Evolutionary conservation across 2,113 vertebrate species (phyloP).

Genomic region (Bucco capensis): DNA sequence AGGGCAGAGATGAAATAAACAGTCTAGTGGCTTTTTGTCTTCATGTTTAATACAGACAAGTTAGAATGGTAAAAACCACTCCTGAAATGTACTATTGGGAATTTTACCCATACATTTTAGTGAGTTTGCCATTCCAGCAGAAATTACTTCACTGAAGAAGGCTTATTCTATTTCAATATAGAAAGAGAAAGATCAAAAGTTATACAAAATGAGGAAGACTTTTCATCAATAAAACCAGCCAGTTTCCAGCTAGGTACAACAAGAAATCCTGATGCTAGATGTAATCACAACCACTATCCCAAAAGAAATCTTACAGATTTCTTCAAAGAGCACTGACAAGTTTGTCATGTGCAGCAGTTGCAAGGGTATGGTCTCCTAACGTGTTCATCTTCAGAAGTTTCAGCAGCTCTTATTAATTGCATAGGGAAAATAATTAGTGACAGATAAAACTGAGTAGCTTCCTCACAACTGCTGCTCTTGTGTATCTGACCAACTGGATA

Average conservation of each 20-base stretch:
- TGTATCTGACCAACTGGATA: background rate
- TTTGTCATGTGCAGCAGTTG: background rate
- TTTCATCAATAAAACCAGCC: background rate
- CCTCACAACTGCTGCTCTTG: background rate
- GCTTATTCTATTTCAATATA: background rate
- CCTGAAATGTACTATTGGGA: background rate
- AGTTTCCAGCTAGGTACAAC: background rate
- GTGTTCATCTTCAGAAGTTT: background rate
- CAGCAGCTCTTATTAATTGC: background rate
- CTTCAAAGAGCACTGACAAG: background rate
- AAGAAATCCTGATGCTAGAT: background rate
- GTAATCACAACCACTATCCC: background rate
- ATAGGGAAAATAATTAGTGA: background rate
- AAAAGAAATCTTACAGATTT: background rate
- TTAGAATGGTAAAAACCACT: background rate
- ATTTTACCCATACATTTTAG: background rate
- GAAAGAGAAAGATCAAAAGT: background rate
- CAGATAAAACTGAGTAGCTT: background rate
- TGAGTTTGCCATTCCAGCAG: background rate
- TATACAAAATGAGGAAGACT: background rate
- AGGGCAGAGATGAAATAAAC: background rate
- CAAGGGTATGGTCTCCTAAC: background rate
- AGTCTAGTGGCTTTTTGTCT: background rate
- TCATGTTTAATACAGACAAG: background rate
- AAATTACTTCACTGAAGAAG: background rate